Evolutionary conservation across 2,797 vertebrate species (phyloP).

Genomic region (Neopelma chrysocephalum): DNA sequence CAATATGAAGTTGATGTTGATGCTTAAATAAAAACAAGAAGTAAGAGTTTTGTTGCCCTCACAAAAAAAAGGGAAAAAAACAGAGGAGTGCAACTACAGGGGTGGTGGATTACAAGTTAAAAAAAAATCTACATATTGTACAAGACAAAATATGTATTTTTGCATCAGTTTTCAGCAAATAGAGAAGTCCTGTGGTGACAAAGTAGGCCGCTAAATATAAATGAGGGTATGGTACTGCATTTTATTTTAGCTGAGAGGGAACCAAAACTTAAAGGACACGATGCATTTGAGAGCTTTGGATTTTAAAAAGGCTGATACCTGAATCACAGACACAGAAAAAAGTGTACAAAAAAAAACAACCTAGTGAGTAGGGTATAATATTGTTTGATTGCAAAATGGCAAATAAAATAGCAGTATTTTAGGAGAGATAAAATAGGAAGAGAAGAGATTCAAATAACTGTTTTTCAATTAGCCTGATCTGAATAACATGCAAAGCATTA

Average conservation of each 20-base stretch:
- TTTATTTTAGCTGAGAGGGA: background rate
- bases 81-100: background rate
- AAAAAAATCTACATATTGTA: background rate
- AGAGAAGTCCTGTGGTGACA: accelerated
- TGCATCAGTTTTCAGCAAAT: background rate
- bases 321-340: background rate
- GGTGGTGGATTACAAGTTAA: accelerated
- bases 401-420: background rate
- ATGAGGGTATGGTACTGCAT: background rate
- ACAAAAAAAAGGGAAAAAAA: background rate
- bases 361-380: background rate
- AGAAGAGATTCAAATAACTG: background rate
- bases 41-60: background rate
- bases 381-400: background rate
- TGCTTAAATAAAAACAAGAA: background rate
- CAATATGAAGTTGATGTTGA: background rate
- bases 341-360: background rate
- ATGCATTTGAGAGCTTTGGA: background rate
- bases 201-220: background rate
- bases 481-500: background rate
- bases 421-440: background rate
- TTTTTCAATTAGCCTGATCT: background rate
- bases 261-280: background rate
- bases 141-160: background rate
- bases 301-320: background rate